A percentile compares a stretch with the other conserved stretches of the same genome.
Evolutionary conservation across 2,797 vertebrate genomes (phyloP).

Genomic region (Dromococcyx pavoninus): DNA sequence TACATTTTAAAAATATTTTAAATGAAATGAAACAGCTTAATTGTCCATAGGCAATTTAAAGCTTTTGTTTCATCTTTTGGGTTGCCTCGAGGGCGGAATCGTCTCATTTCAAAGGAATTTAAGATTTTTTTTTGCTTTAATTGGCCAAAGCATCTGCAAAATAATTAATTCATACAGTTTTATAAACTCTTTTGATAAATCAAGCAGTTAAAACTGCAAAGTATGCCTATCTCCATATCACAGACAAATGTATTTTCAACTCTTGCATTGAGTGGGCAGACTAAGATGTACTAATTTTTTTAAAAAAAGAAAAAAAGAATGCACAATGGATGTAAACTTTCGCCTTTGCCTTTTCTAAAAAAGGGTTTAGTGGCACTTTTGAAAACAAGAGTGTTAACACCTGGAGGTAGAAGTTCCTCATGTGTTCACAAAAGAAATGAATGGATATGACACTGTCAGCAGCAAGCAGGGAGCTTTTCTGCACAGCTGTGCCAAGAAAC

Average conservation of each 20-base stretch:
- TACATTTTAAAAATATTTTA: not conserved
- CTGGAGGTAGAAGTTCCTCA: not conserved
- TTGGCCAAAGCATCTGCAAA: not conserved
- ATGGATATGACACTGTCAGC: not conserved
- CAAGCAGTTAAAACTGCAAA: not conserved
- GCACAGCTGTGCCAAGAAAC: not conserved
- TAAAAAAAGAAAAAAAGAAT: not conserved
- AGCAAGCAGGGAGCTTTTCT: not conserved
- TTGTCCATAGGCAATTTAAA: not conserved
- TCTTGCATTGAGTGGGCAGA: not conserved
- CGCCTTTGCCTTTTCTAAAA: not conserved
- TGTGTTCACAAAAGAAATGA: not conserved
- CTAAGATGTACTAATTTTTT: not conserved
- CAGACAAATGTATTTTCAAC: not conserved
- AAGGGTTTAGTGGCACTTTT: not conserved
- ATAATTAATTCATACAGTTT: not conserved
- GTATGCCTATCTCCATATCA: not conserved
- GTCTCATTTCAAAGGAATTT: not conserved
- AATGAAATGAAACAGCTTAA: not conserved
- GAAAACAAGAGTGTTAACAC: not conserved
- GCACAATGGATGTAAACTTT: not conserved
- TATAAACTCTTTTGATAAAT: not conserved
- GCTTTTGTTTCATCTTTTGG: not conserved
- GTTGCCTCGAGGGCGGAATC: not conserved
- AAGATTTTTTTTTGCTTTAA: not conserved